Evolutionary conservation across 2,113 vertebrate species (phyloP).

Genomic region (Myiagra hebetior): DNA sequence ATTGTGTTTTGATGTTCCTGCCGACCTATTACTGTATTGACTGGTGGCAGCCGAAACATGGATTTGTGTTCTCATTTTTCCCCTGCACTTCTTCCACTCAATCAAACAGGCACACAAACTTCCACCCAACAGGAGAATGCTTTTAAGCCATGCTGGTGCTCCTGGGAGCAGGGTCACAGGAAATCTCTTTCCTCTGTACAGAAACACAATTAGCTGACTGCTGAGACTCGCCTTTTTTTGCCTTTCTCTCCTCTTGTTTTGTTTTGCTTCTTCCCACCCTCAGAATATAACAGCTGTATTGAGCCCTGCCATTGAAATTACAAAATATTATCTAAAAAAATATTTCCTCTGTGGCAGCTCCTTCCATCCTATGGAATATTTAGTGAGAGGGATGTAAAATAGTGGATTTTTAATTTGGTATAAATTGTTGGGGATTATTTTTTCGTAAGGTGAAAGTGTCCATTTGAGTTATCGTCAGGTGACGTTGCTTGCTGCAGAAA

Average conservation of each 20-base stretch:
- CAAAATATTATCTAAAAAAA: slow-evolving; percentile 33
- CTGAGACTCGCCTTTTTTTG: neutral
- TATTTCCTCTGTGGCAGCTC: slow-evolving; percentile 49
- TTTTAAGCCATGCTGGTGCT: slow-evolving; percentile 70
- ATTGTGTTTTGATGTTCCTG: slow-evolving; percentile 95
- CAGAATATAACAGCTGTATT: slow-evolving; percentile 48
- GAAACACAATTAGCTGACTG: slow-evolving; percentile 57
- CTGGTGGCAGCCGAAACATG: slow-evolving; percentile 86
- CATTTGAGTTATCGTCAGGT: slow-evolving; percentile 69
- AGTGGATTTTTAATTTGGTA: slow-evolving; percentile 70
- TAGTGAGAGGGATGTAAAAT: slow-evolving; percentile 32
- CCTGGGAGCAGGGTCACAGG: slow-evolving; percentile 73
- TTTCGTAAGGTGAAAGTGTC: slow-evolving; percentile 72
- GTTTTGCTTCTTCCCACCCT: neutral
- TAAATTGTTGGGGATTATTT: slow-evolving; percentile 70
- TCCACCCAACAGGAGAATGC: slow-evolving; percentile 68
- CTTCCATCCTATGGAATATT: slow-evolving; percentile 75
- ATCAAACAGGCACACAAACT: slow-evolving; percentile 73
- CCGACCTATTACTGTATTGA: slow-evolving; percentile 83
- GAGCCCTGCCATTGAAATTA: slow-evolving; percentile 69
- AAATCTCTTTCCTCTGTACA: slow-evolving; percentile 77
- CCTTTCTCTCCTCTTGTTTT: neutral
- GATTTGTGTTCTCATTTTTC: slow-evolving; percentile 89
- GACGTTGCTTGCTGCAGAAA: slow-evolving; percentile 72
- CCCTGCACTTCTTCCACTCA: slow-evolving; percentile 74